Evolutionary conservation across 2,888 invertebrate genomes (phyloP), one percentile per base, ranked within the genome.

Genomic region (Ormyrus thymus): DNA sequence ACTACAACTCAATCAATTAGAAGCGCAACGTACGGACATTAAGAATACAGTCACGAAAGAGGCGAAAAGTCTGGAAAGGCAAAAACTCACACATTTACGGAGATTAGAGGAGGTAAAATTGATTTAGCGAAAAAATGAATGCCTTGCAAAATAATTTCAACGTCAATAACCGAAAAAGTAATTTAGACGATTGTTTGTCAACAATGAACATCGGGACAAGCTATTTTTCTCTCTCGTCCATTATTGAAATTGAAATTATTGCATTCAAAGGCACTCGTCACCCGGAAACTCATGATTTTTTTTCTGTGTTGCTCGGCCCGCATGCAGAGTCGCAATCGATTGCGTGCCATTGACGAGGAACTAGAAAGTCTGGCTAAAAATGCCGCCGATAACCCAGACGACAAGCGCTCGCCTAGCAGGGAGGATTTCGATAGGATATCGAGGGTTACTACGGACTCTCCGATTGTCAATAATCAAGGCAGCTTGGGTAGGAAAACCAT

Each of bases 401-500:
- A 88, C 73, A 89, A 90, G 81, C 85, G 85, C 71, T 92, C 94
- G 11, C 95, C 95, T 0, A 95, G 95, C n/a, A 95, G 95, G 87
- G 96, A 96, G 85, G 96, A 96, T 87, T 95, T 96, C 78, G 96
- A 96, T 88, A 92, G 96, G 84, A 97, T 97, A 87, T 95, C 95
- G n/a, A 95, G 95, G 89, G 95, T 97, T n/a, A 96, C 96, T 0
- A 94, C 93, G 13, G 94, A 95, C 87, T 95, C 96, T 0, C 96
- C 96, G 5, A 93, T 96, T 78, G 90, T 91, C 73, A 89, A 89
- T 75, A 91, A 95, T 76, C 92, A 94, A 6, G 93, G 93, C 74
- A 93, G 93, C 74, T 90, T 95, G 61, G 95, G 95, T 15, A 93
- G 94, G 80, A 94, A 95, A 86, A 96, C 97, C 0, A 92, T 96